Evolutionary conservation across 1,140 invertebrate genomes (phyloP).

Genomic region (Hyles vespertilio): DNA sequence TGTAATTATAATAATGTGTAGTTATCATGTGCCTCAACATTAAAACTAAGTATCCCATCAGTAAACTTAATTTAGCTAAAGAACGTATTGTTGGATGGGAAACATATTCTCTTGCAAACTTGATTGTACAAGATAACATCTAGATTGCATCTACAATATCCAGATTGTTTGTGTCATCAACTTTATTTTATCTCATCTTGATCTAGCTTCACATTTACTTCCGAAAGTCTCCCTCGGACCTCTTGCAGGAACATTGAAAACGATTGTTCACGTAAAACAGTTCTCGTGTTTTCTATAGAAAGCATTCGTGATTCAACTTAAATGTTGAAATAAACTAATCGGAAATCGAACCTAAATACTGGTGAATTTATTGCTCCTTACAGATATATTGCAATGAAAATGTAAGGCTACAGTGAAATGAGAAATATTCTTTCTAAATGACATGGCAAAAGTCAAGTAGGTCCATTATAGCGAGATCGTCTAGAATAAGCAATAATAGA

Average conservation of each 20-base stretch:
- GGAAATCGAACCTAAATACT: constrained; percentile 33
- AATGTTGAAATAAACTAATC: constrained; percentile 38
- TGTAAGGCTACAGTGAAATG: constrained; percentile 13
- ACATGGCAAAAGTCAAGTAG: constrained; percentile 37
- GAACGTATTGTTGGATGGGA: too few relatives aligned
- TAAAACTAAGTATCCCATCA: too few relatives aligned
- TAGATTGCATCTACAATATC: too few relatives aligned
- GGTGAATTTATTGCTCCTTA: constrained; percentile 25
- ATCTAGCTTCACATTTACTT: constrained; percentile 9
- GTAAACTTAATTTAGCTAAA: too few relatives aligned
- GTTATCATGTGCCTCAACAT: too few relatives aligned
- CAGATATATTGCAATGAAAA: constrained; percentile 9
- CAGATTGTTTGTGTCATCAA: not conserved
- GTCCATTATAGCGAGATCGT: constrained; percentile 29
- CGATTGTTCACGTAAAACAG: constrained; percentile 60
- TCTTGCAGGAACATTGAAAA: constrained; percentile 35
- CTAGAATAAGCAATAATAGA: constrained; percentile 34
- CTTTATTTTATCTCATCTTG: constrained; percentile 4
- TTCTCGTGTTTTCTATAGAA: constrained; percentile 56
- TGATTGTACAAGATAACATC: too few relatives aligned
- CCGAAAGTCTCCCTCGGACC: constrained; percentile 34
- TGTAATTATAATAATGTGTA: too few relatives aligned
- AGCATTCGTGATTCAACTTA: constrained; percentile 47
- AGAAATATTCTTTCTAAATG: constrained; percentile 35
- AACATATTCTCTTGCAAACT: too few relatives aligned